Percentiles rank a stretch among this genome's conserved stretches.
Evolutionary conservation across 2,113 vertebrate species (phyloP).

Genomic region (Tupaia chinensis): DNA sequence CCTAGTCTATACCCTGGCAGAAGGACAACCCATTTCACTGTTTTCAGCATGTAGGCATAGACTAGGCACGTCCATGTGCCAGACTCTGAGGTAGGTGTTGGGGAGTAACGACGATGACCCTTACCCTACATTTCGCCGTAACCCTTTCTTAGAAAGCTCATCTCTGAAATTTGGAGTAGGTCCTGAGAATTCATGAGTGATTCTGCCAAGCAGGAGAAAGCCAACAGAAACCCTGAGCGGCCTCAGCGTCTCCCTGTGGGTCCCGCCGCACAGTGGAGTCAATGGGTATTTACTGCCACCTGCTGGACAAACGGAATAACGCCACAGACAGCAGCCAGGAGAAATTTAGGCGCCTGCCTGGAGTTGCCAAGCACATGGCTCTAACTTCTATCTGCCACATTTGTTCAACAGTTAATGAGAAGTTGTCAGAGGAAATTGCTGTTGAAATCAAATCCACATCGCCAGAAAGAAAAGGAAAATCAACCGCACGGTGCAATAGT

Average conservation of each 20-base stretch:
- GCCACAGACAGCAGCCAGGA: neutral
- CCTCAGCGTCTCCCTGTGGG: rapidly evolving
- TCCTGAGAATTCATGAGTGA: neutral
- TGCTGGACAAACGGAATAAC: conserved; percentile 39
- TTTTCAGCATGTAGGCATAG: neutral
- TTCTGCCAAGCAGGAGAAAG: neutral
- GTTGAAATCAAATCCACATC: conserved; percentile 53
- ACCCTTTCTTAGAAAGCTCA: conserved; percentile 27
- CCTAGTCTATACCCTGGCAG: neutral
- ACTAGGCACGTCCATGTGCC: neutral
- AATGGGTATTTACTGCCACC: conserved; percentile 70
- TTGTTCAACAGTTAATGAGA: conserved; percentile 48
- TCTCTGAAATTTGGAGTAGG: conserved; percentile 7
- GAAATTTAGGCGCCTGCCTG: neutral
- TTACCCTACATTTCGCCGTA: neutral
- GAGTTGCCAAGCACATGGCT: neutral
- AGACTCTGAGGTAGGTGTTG: neutral
- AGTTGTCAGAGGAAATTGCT: conserved; percentile 45
- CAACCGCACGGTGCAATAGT: neutral
- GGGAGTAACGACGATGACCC: neutral
- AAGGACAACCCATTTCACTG: neutral
- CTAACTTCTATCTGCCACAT: conserved; percentile 19
- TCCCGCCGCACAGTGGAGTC: rapidly evolving
- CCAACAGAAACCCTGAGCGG: neutral
- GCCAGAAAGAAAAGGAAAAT: neutral